These are phyloP conservation scores for Amphiprion clarkii DNA, from an alignment of 2,797 vertebrate species.

Conservation along the genomic window DNA sequence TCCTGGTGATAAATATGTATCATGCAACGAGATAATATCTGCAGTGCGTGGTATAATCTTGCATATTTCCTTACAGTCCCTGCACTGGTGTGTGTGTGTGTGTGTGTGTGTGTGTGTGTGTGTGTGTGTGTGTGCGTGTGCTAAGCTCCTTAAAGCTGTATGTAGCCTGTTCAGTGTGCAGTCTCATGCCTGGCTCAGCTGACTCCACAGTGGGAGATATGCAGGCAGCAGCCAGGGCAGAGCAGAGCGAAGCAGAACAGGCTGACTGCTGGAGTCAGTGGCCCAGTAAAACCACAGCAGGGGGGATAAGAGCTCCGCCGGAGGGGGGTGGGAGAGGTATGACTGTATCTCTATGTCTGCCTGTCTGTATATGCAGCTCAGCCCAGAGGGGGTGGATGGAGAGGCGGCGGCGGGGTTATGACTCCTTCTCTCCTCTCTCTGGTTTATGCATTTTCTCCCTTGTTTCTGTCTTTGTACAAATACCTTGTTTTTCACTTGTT, in stretches of 20 bases:
- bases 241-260: constrained; percentile 55
- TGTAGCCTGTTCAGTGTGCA: constrained; percentile 70
- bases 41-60: constrained; percentile 45
- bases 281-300: constrained; percentile 79
- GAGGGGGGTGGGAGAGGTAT: constrained; percentile 55
- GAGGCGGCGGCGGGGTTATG: background rate
- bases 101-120: constrained; percentile 42
- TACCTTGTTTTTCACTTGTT: constrained; percentile 16
- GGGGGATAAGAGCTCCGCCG: constrained; percentile 68
- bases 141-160: constrained; percentile 57
- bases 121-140: constrained; percentile 39
- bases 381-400: constrained; percentile 29
- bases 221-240: constrained; percentile 61
- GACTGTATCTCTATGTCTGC: constrained; percentile 52
- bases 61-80: constrained; percentile 45
- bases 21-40: constrained; percentile 47
- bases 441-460: background rate
- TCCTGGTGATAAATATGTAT: constrained; percentile 39
- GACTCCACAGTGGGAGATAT: constrained; percentile 73
- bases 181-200: constrained; percentile 76
- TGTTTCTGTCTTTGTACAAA: constrained; percentile 1
- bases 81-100: constrained; percentile 41
- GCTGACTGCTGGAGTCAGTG: constrained; percentile 74
- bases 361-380: constrained; percentile 49
- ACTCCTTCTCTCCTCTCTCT: constrained; percentile 4